These are phyloP conservation scores for Lepidotrigona ventralis DNA, from an alignment of 1,140 invertebrate genomes.

Conservation along the genomic window DNA sequence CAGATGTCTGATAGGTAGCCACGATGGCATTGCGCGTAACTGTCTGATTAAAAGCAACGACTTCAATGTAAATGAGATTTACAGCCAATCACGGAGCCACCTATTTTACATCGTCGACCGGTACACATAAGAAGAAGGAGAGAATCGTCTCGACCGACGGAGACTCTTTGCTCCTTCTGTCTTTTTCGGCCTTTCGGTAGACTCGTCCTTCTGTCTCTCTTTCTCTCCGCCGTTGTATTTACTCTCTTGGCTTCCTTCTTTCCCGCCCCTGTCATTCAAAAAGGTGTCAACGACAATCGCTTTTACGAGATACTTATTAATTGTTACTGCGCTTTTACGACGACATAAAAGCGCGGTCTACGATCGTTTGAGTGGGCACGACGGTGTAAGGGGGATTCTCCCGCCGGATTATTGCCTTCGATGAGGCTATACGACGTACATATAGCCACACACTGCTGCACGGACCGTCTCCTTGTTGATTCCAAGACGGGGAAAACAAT, in stretches of 20 bases:
- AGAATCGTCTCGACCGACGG: slow-evolving; percentile 5
- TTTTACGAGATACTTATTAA: slow-evolving; percentile 82
- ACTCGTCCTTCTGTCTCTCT: background rate
- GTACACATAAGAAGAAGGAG: background rate
- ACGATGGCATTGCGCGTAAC: slow-evolving; percentile 66
- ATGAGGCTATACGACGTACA: slow-evolving; percentile 56
- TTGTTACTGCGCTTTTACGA: slow-evolving; percentile 80
- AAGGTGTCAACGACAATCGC: slow-evolving; percentile 80
- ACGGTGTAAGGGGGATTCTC: slow-evolving; percentile 65
- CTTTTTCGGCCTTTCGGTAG: background rate
- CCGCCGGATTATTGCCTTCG: slow-evolving; percentile 74
- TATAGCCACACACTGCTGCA: slow-evolving; percentile 40
- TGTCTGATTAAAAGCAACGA: slow-evolving; percentile 79
- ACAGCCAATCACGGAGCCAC: slow-evolving; percentile 73
- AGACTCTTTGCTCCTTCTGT: background rate
- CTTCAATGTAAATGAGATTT: slow-evolving; percentile 76
- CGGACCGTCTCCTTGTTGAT: slow-evolving; percentile 23
- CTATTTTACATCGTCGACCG: slow-evolving; percentile 49
- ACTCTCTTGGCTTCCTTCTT: slow-evolving; percentile 47
- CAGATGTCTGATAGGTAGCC: slow-evolving; percentile 44
- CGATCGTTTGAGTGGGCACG: slow-evolving; percentile 75
- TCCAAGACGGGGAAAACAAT: slow-evolving; percentile 42
- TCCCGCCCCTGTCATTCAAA: slow-evolving; percentile 77
- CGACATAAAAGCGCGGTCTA: slow-evolving; percentile 77
- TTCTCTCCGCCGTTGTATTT: background rate